Conservation (phyloP, 23 tunicate species). For the Aplidium turbinatum region DNA sequence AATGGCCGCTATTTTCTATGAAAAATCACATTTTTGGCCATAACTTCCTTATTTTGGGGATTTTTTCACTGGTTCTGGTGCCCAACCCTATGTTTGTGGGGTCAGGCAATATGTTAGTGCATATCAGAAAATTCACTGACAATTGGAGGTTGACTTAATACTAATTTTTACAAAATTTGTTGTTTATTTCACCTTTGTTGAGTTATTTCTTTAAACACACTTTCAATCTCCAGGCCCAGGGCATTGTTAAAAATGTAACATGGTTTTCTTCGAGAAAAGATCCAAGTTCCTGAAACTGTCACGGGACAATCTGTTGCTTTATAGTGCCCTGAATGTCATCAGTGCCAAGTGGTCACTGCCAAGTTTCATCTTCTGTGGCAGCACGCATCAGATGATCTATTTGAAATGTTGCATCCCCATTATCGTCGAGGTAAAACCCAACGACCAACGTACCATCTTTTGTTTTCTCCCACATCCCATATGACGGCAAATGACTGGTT, state of each 20-base stretch:
- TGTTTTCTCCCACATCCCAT: slow-evolving; percentile 7
- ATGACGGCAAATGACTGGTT: slow-evolving; percentile 8
- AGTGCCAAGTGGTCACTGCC: slow-evolving; percentile 10
- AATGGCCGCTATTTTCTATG: no score
- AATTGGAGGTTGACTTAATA: no score
- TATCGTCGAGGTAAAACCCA: slow-evolving; percentile 8
- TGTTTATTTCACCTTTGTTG: no score
- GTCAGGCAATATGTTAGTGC: no score
- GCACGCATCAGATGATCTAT: slow-evolving; percentile 8
- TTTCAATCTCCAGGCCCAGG: slow-evolving; percentile 3
- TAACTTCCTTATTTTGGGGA: no score
- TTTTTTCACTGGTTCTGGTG: no score
- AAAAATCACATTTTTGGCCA: no score
- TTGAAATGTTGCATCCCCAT: slow-evolving; percentile 8
- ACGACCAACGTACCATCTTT: slow-evolving; percentile 10
- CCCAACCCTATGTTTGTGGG: no score
- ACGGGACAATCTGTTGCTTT: slow-evolving; percentile 3
- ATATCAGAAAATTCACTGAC: no score
- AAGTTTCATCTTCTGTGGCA: slow-evolving; percentile 8
- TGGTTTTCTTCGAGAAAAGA: slow-evolving; percentile 4
- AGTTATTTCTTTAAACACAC: background rate
- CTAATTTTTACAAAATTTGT: no score
- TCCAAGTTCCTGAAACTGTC: background rate
- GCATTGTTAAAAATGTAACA: slow-evolving; percentile 5
- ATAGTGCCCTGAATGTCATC: slow-evolving; percentile 21